Evolutionary conservation across 2,888 invertebrate genomes (phyloP), one percentile per base, ranked within the genome.

Genomic region (Trachelus iudaicus): DNA sequence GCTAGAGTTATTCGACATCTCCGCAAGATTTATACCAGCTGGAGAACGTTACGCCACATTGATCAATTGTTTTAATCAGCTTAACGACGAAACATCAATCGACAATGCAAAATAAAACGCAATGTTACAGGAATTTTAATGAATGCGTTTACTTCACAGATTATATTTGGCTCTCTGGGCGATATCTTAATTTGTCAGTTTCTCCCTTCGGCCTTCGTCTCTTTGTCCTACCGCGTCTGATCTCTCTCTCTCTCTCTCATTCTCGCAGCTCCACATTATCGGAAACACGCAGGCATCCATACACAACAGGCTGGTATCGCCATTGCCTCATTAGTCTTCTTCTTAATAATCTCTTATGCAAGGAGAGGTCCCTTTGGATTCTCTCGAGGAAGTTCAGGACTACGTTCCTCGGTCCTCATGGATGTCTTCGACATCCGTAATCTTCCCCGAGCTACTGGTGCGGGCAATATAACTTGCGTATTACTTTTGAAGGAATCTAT

Each of bases 41-140:
- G 23, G 56, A 56, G 34, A 31, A 30, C 31, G 23, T 9, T 71
- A 31, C 71, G 31, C 15, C 71, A 71, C 30, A 71, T 77, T 69
- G 68, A 77, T 75, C 34, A 69, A n/a, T 75, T 79, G 23, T 23
- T 69, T 31, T 15, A 77, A 73, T 69, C 75, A 76, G 77, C 75
- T 80, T 75, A 78, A 78, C 40, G 81, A 86, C 82, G 81, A 87
- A 87, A 85, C 85, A 86, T 84, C 80, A 82, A 87, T 80, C 79
- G 79, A 84, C 79, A 83, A 84, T 82, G 80, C 76, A 82, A 82
- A 80, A 77, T 81, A 85, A 85, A 85, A 86, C 77, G 76, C 80
- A 80, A 83, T 80, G 77, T 79, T 83, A 84, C 77, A 79, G 82
- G 78, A 81, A 83, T 82, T 76, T 79, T 80, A 85, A 87, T 83